phyloP scores from a whole-genome alignment of 2,888 invertebrate species.

The Lasioglossum lativentre region DNA sequence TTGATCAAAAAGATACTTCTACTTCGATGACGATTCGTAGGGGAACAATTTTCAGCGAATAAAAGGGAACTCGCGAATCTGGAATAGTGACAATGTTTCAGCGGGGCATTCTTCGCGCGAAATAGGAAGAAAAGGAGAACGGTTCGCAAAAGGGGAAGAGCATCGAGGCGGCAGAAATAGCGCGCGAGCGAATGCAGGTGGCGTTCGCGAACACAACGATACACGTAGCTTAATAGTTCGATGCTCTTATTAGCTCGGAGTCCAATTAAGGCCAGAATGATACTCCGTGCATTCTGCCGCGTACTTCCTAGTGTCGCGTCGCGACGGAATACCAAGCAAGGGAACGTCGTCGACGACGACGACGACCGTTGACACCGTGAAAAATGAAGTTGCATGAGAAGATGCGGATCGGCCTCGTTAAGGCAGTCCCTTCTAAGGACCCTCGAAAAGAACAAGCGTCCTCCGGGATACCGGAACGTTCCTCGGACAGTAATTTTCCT shows the following conservation, averaged over 20 bases:
- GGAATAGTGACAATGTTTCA: background rate
- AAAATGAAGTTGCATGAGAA: slow-evolving; percentile 35
- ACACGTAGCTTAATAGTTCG: slow-evolving; percentile 57
- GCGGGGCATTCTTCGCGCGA: background rate
- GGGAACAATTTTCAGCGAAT: background rate
- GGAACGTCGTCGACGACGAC: slow-evolving; percentile 26
- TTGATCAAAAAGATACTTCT: too few relatives aligned
- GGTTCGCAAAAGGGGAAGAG: background rate
- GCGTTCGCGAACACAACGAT: slow-evolving; percentile 56
- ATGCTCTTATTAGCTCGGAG: slow-evolving; percentile 71
- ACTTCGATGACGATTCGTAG: background rate
- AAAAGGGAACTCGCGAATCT: background rate
- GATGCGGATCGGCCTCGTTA: slow-evolving; percentile 14
- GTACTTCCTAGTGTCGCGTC: slow-evolving; percentile 78
- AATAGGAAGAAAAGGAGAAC: background rate
- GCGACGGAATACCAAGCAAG: slow-evolving; percentile 75
- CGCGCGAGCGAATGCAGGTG: slow-evolving; percentile 38
- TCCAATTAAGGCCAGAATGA: slow-evolving; percentile 78
- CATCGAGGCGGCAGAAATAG: slow-evolving; percentile 21
- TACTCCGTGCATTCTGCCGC: slow-evolving; percentile 67
- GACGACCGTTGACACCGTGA: slow-evolving; percentile 51
- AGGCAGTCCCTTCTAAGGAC: background rate
- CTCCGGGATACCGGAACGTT: background rate
- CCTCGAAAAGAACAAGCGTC: background rate
- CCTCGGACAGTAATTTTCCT: background rate